These are phyloP conservation scores for Coilia nasus DNA, from an alignment of 2,797 vertebrate species.

Conservation along the genomic window DNA sequence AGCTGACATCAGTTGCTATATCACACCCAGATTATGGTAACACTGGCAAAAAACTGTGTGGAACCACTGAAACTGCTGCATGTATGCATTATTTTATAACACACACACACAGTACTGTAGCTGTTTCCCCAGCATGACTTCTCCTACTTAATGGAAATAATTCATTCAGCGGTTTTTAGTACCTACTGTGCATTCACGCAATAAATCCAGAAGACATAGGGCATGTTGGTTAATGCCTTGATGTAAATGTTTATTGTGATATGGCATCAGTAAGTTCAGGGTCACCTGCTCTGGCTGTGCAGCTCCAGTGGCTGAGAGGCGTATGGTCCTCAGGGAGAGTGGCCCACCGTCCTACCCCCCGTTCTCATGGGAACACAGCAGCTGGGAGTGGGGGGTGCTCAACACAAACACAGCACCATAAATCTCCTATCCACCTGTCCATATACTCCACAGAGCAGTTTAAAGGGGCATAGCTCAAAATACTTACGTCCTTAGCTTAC, in stretches of 20 bases:
- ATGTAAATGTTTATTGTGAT: background rate
- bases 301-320: background rate
- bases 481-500: slow-evolving; percentile 6
- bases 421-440: slow-evolving; percentile 24
- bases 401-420: slow-evolving; percentile 20
- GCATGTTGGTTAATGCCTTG: background rate
- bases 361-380: slow-evolving; percentile 24
- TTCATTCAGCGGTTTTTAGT: too few species aligned
- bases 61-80: too few species aligned
- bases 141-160: too few species aligned
- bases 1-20: too few species aligned
- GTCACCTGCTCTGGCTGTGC: slow-evolving; percentile 3
- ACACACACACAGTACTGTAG: too few species aligned
- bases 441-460: background rate
- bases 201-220: background rate
- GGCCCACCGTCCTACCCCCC: background rate
- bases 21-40: too few species aligned
- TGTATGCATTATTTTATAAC: too few species aligned
- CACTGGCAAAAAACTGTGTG: too few species aligned
- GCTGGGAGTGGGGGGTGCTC: slow-evolving; percentile 14
- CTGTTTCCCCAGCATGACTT: too few species aligned
- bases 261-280: slow-evolving; percentile 1
- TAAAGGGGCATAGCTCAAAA: background rate
- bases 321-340: too few species aligned
- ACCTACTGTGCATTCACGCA: too few species aligned